Evolutionary conservation across 2,888 invertebrate genomes (phyloP).

Genomic region (Drosophila lacicola): DNA sequence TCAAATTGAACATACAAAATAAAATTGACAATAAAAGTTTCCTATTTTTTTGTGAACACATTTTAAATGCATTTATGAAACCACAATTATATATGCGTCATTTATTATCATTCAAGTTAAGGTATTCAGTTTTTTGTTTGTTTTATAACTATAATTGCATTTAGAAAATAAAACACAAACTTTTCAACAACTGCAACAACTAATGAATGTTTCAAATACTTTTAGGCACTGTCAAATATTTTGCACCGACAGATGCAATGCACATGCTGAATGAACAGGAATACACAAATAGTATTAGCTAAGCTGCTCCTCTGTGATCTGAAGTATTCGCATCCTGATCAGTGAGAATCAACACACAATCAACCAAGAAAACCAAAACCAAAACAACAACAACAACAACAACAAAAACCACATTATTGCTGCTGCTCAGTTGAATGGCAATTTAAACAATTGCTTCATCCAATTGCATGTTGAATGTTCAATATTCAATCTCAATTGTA

Average conservation of each 20-base stretch:
- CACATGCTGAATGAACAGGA: slow-evolving; percentile 87
- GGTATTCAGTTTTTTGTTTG: background rate
- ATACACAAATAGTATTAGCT: slow-evolving; percentile 79
- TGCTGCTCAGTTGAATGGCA: slow-evolving; percentile 18
- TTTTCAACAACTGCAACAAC: slow-evolving; percentile 18
- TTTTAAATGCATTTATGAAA: background rate
- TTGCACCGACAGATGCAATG: slow-evolving; percentile 89
- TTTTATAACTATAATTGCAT: slow-evolving; percentile 1
- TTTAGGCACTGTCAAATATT: slow-evolving; percentile 87
- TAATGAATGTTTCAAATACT: slow-evolving; percentile 52
- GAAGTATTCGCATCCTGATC: slow-evolving; percentile 20
- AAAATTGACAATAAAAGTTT: slow-evolving; percentile 18
- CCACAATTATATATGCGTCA: background rate
- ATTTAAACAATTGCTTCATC: slow-evolving; percentile 33
- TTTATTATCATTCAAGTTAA: slow-evolving; percentile 1
- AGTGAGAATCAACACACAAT: slow-evolving; percentile 30
- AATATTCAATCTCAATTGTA: slow-evolving; percentile 40
- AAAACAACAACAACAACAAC: slow-evolving; percentile 30
- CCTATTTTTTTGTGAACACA: background rate
- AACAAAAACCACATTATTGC: slow-evolving; percentile 7
- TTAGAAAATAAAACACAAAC: slow-evolving; percentile 1
- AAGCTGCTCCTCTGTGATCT: slow-evolving; percentile 58
- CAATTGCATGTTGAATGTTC: slow-evolving; percentile 52
- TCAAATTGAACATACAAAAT: slow-evolving; percentile 10
- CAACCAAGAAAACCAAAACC: slow-evolving; percentile 5